phyloP scores from a whole-genome alignment of 1,140 invertebrate species.

The Chrysopa pallens region DNA sequence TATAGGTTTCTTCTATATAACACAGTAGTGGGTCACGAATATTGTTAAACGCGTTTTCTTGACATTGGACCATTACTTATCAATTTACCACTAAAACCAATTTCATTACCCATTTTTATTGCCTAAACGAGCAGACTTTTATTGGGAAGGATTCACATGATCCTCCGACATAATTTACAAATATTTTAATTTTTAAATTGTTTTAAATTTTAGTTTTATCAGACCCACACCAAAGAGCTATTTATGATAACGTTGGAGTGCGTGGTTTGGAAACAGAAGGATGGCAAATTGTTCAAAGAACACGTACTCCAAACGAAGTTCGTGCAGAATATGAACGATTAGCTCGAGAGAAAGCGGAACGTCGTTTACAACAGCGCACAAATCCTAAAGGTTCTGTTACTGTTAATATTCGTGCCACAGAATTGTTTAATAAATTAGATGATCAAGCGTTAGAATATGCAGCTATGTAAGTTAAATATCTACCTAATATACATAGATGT shows the following conservation, averaged over 20 bases:
- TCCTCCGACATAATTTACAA: no score
- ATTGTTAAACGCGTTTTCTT: no score
- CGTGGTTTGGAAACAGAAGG: constrained; percentile 78
- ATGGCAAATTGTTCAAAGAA: constrained; percentile 79
- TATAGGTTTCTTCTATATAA: no score
- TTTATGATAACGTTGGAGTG: constrained; percentile 61
- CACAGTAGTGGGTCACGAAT: no score
- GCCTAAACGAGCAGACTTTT: no score
- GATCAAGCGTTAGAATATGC: constrained; percentile 38
- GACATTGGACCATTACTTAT: no score
- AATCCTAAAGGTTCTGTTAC: constrained; percentile 79
- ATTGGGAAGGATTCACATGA: no score
- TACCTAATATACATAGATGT: no score
- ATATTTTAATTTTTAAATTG: constrained; percentile 6
- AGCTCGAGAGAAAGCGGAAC: constrained; percentile 60
- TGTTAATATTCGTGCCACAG: constrained; percentile 81
- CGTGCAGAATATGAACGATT: constrained; percentile 84
- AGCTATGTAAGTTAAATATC: not conserved
- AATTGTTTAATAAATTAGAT: constrained; percentile 72
- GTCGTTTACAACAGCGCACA: constrained; percentile 65
- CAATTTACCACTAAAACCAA: no score
- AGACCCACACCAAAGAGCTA: constrained; percentile 59
- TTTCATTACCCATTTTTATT: no score
- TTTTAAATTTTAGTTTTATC: constrained; percentile 38
- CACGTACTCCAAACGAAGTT: constrained; percentile 83